Conservation (phyloP, 2,797 vertebrate genomes). For the Eurystomus glaucurus region DNA sequence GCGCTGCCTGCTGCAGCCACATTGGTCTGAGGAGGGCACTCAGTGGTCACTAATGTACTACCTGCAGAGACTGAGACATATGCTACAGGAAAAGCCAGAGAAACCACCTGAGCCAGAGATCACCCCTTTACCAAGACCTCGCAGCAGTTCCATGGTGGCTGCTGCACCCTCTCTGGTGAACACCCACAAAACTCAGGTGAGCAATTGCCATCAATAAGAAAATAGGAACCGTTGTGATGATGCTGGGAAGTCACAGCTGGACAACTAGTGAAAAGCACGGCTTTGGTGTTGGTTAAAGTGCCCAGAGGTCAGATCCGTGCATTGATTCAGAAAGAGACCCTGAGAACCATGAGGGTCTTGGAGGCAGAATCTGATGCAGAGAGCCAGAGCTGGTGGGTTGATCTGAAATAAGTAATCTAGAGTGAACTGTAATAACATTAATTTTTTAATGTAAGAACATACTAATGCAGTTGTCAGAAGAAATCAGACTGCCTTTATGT, state of each 20-base stretch:
- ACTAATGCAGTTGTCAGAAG: background rate
- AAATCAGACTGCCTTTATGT: background rate
- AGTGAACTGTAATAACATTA: background rate
- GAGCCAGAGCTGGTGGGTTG: background rate
- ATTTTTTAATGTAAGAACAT: background rate
- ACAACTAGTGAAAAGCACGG: background rate
- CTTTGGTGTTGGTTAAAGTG: background rate
- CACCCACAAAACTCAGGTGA: slow-evolving; percentile 97
- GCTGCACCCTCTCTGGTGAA: slow-evolving; percentile 95
- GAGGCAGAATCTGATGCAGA: background rate
- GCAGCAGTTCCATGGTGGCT: slow-evolving; percentile 98
- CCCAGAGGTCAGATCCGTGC: fast-evolving
- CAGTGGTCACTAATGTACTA: slow-evolving; percentile 98
- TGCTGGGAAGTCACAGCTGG: background rate
- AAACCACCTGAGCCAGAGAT: slow-evolving; percentile 88
- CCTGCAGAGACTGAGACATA: slow-evolving; percentile 93
- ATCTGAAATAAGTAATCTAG: background rate
- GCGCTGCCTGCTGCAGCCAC: slow-evolving; percentile 95
- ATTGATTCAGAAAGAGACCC: background rate
- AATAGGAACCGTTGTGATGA: background rate
- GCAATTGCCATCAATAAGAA: background rate
- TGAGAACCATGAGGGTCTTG: fast-evolving
- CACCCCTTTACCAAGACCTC: slow-evolving; percentile 90
- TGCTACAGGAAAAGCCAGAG: slow-evolving; percentile 95
- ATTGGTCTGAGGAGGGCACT: slow-evolving; percentile 98